Percentiles rank a stretch among this genome's conserved stretches.
These are phyloP conservation scores for Lethrus apterus DNA, from an alignment of 1,140 invertebrate genomes.

Conservation along the genomic window DNA sequence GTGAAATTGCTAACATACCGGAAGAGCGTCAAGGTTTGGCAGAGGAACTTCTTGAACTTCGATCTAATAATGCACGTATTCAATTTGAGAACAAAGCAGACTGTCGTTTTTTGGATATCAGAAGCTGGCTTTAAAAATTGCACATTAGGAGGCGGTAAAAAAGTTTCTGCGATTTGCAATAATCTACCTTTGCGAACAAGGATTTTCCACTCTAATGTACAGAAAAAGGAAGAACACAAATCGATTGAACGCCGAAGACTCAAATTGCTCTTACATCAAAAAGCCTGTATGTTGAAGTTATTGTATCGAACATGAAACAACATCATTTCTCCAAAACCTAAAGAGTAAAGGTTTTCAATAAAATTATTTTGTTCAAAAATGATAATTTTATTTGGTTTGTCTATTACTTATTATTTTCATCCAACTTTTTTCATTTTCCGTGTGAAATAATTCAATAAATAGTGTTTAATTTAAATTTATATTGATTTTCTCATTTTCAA, in stretches of 20 bases:
- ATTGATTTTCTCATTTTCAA: too few species aligned
- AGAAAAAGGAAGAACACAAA: conserved; percentile 20
- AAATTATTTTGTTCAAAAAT: too few species aligned
- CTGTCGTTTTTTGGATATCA: too few species aligned
- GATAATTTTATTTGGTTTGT: too few species aligned
- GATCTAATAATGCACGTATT: too few species aligned
- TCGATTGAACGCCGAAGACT: conserved; percentile 15
- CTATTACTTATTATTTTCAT: too few species aligned
- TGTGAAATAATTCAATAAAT: too few species aligned
- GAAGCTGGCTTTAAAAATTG: too few species aligned
- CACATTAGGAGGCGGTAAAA: conserved; percentile 26
- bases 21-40: conserved; percentile 14
- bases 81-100: too few species aligned
- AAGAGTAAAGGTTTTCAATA: conserved; percentile 16
- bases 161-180: conserved; percentile 22
- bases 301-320: conserved; percentile 6
- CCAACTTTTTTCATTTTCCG: too few species aligned
- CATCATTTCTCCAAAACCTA: conserved; percentile 17
- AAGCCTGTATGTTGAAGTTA: conserved; percentile 14
- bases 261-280: conserved; percentile 16
- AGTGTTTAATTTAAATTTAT: too few species aligned
- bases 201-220: conserved; percentile 20
- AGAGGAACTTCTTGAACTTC: too few species aligned
- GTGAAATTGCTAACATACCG: conserved; percentile 20
- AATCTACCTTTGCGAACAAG: conserved; percentile 21